Percentiles rank a stretch among this genome's conserved stretches.
phyloP scores from a whole-genome alignment of 1,140 invertebrate species.

The Plectrocnemia conspersa region DNA sequence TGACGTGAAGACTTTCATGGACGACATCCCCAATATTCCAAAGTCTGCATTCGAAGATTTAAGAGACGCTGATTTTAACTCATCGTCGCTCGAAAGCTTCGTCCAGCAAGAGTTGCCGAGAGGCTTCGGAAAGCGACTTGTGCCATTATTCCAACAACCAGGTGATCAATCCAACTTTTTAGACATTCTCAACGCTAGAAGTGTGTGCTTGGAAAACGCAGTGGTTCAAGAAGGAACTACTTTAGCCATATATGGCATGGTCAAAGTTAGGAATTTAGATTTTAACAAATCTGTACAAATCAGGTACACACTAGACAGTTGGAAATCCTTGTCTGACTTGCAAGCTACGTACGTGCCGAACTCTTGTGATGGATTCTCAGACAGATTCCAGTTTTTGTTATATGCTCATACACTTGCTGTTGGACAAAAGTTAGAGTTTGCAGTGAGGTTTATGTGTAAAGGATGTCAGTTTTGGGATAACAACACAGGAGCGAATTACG shows the following conservation, averaged over 20 bases:
- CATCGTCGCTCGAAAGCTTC: constrained; percentile 42
- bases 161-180: constrained; percentile 70
- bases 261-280: constrained; percentile 84
- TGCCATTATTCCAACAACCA: constrained; percentile 81
- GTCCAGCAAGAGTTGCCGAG: constrained; percentile 40
- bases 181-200: constrained; percentile 64
- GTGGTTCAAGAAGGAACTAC: constrained; percentile 64
- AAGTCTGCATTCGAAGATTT: constrained; percentile 78
- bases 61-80: constrained; percentile 50
- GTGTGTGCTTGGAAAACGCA: constrained; percentile 82
- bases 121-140: constrained; percentile 52
- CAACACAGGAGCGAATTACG: constrained; percentile 80
- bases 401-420: constrained; percentile 67
- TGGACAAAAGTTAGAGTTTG: constrained; percentile 74
- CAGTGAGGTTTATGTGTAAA: constrained; percentile 75
- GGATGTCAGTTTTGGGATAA: constrained; percentile 88
- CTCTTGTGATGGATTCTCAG: constrained; percentile 89
- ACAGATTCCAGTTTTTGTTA: constrained; percentile 77
- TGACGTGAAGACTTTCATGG: constrained; percentile 82
- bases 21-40: constrained; percentile 83
- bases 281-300: constrained; percentile 88
- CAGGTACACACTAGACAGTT: constrained; percentile 80
- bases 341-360: constrained; percentile 77
- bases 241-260: constrained; percentile 76
- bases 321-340: constrained; percentile 78